Evolutionary conservation across 2,888 invertebrate species (phyloP).

Genomic region (Axea sp.): DNA sequence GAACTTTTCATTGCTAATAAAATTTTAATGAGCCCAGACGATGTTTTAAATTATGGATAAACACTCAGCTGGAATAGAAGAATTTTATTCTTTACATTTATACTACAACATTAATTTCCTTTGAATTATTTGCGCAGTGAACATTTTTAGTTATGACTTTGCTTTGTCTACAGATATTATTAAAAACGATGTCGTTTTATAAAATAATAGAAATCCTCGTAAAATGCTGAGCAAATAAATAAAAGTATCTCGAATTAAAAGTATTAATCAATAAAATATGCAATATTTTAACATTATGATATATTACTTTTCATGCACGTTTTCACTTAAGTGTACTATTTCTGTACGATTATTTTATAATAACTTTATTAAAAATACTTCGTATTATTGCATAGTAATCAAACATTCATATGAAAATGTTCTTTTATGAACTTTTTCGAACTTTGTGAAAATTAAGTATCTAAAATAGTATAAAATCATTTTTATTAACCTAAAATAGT

Average conservation of each 20-base stretch:
- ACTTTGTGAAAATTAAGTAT: no score
- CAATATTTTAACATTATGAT: slow-evolving; percentile 8
- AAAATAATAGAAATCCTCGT: slow-evolving; percentile 12
- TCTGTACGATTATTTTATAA: no score
- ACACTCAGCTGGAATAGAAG: slow-evolving; percentile 19
- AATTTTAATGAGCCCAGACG: slow-evolving; percentile 47
- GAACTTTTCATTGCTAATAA: slow-evolving; percentile 43
- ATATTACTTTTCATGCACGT: neutral
- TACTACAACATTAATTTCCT: slow-evolving; percentile 13
- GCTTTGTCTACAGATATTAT: neutral
- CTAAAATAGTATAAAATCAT: no score
- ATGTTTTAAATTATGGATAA: slow-evolving; percentile 44
- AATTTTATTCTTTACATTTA: slow-evolving; percentile 17
- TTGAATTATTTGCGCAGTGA: slow-evolving; percentile 6
- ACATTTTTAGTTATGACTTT: slow-evolving; percentile 8
- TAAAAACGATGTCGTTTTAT: slow-evolving; percentile 4
- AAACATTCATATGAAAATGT: no score
- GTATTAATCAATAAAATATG: neutral
- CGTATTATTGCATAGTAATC: no score
- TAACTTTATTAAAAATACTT: no score
- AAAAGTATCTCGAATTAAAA: slow-evolving; percentile 3
- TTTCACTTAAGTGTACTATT: slow-evolving; percentile 3
- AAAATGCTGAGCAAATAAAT: slow-evolving; percentile 13
- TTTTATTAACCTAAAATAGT: no score
- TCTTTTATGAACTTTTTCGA: no score